These are phyloP conservation scores for Heterotis niloticus DNA, from an alignment of 2,113 vertebrate species.

Conservation along the genomic window DNA sequence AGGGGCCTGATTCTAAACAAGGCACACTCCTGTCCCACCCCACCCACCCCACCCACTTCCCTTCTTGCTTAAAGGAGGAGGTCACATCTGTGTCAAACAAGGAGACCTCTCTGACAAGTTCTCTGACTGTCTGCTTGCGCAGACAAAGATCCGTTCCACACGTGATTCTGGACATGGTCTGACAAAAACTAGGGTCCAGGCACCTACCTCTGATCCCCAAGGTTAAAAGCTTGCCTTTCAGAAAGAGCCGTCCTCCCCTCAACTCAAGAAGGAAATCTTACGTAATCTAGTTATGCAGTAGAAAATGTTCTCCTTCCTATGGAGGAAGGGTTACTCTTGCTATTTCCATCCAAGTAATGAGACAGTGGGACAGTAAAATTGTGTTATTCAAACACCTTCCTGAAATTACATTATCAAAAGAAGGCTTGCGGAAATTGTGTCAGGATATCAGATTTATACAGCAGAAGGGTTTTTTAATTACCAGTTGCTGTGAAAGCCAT, in stretches of 20 bases:
- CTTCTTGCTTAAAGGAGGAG: neutral
- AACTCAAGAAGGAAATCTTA: conserved; percentile 13
- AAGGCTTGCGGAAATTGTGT: neutral
- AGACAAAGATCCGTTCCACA: neutral
- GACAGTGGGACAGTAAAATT: conserved; percentile 9
- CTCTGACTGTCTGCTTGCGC: neutral
- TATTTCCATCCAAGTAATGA: conserved; percentile 15
- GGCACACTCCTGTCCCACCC: neutral
- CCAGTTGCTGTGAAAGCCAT: neutral
- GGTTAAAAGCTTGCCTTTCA: conserved; percentile 27
- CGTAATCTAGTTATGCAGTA: conserved; percentile 25
- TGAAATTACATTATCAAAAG: conserved; percentile 18
- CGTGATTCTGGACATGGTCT: neutral
- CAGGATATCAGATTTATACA: neutral
- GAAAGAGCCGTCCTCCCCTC: conserved; percentile 16
- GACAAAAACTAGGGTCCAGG: conserved; percentile 7
- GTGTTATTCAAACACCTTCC: conserved; percentile 17
- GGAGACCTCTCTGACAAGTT: neutral
- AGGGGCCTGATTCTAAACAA: neutral
- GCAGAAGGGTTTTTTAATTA: neutral
- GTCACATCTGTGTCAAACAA: conserved; percentile 21
- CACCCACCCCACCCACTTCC: neutral
- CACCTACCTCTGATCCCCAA: conserved; percentile 17
- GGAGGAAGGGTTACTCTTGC: conserved; percentile 8
- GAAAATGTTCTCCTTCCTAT: neutral